Base-by-base conservation (phyloP, 2,888 invertebrate genomes). In the Apeira syringaria region DNA sequence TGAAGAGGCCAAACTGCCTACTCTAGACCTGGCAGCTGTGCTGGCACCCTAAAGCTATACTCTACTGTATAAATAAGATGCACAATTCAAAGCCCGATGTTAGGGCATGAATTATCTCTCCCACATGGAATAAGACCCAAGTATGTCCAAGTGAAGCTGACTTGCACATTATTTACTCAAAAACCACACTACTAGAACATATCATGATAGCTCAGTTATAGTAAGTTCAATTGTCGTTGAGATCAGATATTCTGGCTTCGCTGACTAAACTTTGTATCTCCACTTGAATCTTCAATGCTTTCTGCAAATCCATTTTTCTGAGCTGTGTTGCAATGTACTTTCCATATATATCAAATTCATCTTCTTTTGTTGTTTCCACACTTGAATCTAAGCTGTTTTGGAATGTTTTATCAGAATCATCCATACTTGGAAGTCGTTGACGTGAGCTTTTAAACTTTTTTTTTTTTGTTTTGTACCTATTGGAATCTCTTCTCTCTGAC, bases 271-370 rank as follows among this genome's bases (percentile, higher is more conserved):
- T 77, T 37, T 87, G 86, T 55, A 89, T 86, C 35, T 82, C 74
- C n/a, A 86, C 62, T 49, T 89, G 84, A 0, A 85, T 60, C 30
- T 71, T 64, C 42, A 89, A 53, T 7, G 88, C 87, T 40, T 74
- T 82, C 33, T 74, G 71, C 24, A 86, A 55, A 20, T 77, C 71
- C 79, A 89, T 80, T 31, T 72, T 74, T 36, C 88, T 74, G n/a
- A 89, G 52, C 42, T 89, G 89, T 29, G 82, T 68, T 5, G 88
- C 88, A 20, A 89, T 81, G 40, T 80, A 87, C 57, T 81, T 84
- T 0, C 87, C 88, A 54, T 87, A 89, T 17, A 87, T 80, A 54
- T 88, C 88, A 72, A 86, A 89, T 47, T 89, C 89, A 64, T 89
- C 89, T 26, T 87, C 85, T 24, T 66, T 72, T 2, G 28, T 22